Evolutionary conservation across 2,113 vertebrate species (phyloP).

Genomic region (Cyprinus carpio): DNA sequence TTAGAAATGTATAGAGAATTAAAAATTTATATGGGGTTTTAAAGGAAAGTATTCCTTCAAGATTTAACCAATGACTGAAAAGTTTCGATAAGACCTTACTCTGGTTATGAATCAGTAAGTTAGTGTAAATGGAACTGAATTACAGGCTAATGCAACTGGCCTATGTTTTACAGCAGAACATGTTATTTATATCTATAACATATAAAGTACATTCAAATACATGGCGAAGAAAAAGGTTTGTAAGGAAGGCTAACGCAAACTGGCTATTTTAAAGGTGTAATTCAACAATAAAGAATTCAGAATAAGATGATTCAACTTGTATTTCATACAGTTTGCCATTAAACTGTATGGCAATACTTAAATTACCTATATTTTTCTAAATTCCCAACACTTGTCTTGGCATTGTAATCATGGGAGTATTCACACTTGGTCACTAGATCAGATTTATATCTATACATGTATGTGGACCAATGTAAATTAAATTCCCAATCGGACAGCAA

Average conservation of each 20-base stretch:
- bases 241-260: background rate
- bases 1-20: background rate
- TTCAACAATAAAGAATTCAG: background rate
- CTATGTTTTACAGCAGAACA: background rate
- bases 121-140: slow-evolving; percentile 1
- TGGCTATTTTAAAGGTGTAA: background rate
- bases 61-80: too few relatives aligned
- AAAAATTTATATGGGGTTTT: background rate
- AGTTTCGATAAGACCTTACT: background rate
- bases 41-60: background rate
- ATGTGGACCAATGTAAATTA: background rate
- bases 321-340: background rate
- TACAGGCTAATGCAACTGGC: background rate
- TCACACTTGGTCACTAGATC: background rate
- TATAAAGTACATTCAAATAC: background rate
- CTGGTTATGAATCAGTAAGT: background rate
- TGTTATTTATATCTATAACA: background rate
- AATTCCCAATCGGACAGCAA: background rate
- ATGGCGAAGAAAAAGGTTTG: background rate
- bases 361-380: too few relatives aligned
- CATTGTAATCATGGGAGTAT: background rate
- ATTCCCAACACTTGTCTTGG: too few relatives aligned
- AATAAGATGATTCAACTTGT: background rate
- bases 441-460: background rate
- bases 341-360: background rate